phyloP scores from a whole-genome alignment of 1,140 invertebrate species.

The Drosophila ficusphila region DNA sequence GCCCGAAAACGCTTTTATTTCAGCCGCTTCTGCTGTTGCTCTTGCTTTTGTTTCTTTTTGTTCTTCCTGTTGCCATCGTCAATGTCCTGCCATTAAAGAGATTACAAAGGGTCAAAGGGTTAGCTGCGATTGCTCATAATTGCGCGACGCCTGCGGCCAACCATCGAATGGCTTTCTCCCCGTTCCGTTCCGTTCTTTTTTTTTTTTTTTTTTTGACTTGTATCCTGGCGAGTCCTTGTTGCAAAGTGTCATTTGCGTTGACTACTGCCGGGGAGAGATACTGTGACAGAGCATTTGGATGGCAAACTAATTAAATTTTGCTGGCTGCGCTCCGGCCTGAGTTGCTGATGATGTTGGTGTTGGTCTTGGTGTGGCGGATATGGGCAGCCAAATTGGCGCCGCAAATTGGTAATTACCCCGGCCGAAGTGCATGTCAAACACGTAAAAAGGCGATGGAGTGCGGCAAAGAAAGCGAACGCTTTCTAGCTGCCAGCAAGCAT shows the following conservation, averaged over 20 bases:
- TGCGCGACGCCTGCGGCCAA: slow-evolving; percentile 61
- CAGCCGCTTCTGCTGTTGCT: slow-evolving; percentile 6
- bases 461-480: slow-evolving; percentile 25
- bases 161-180: slow-evolving; percentile 26
- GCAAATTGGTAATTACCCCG: slow-evolving; percentile 78
- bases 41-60: neutral
- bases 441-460: slow-evolving; percentile 62
- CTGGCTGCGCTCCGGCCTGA: slow-evolving; percentile 34
- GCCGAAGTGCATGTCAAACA: slow-evolving; percentile 79
- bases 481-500: slow-evolving; percentile 20
- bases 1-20: slow-evolving; percentile 43
- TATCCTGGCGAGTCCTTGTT: slow-evolving; percentile 13
- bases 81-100: slow-evolving; percentile 53
- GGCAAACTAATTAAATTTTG: slow-evolving; percentile 81
- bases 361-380: slow-evolving; percentile 37
- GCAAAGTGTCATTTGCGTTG: slow-evolving; percentile 43
- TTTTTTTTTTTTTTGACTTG: slow-evolving; percentile 4
- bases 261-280: slow-evolving; percentile 3
- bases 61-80: slow-evolving; percentile 42
- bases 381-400: slow-evolving; percentile 74
- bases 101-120: slow-evolving; percentile 79
- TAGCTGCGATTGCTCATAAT: slow-evolving; percentile 77
- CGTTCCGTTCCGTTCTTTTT: slow-evolving; percentile 4
- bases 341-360: too few relatives aligned
- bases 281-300: slow-evolving; percentile 61